These are phyloP conservation scores for Temnothorax ravouxi DNA, from an alignment of 2,888 invertebrate genomes.

Conservation along the genomic window DNA sequence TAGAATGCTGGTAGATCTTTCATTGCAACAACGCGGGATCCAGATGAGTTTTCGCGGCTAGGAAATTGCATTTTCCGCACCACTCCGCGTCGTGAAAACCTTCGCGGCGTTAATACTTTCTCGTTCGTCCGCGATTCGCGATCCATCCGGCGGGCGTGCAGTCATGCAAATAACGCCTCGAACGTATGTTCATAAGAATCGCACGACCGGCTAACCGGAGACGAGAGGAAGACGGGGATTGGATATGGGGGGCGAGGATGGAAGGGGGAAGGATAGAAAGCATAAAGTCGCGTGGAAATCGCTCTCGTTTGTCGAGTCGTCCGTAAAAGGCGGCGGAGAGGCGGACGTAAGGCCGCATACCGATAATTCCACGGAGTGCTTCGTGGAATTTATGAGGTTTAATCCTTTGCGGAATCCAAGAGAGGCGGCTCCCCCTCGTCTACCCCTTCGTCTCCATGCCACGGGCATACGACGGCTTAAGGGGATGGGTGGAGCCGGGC, in stretches of 20 bases:
- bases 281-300: constrained; percentile 68
- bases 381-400: constrained; percentile 80
- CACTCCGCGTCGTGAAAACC: constrained; percentile 12
- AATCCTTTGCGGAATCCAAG: constrained; percentile 79
- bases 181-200: constrained; percentile 48
- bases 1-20: constrained; percentile 22
- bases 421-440: constrained; percentile 49
- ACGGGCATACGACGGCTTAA: constrained; percentile 21
- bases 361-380: constrained; percentile 78
- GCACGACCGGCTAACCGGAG: not conserved
- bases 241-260: too few species aligned
- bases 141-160: constrained; percentile 44
- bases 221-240: not conserved
- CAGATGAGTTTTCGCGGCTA: constrained; percentile 34
- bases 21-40: constrained; percentile 16
- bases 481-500: constrained; percentile 23
- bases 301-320: constrained; percentile 69
- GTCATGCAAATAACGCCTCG: constrained; percentile 54
- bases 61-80: constrained; percentile 43
- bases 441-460: not conserved
- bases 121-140: constrained; percentile 12
- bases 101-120: constrained; percentile 23
- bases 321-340: constrained; percentile 61
- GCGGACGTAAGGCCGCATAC: constrained; percentile 69
- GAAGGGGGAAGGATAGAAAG: constrained; percentile 26